These are phyloP conservation scores for Alcis repandata DNA, from an alignment of 2,888 invertebrate species.

Conservation along the genomic window DNA sequence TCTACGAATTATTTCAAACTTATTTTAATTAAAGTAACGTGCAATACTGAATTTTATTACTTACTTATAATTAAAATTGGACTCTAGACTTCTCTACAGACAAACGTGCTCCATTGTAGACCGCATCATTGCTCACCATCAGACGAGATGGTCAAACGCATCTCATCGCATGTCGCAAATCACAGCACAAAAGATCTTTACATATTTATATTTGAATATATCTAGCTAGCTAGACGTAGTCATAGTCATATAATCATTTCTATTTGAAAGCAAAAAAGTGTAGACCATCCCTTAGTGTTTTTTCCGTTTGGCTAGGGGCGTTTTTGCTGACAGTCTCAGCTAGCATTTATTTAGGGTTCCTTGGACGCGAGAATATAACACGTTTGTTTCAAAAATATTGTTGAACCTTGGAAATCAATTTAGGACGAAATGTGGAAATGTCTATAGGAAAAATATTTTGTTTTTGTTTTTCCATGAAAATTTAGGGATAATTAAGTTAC, in stretches of 20 bases:
- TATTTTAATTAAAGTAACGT: no score
- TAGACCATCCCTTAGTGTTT: conserved; percentile 25
- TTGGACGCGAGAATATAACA: conserved; percentile 30
- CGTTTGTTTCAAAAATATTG: conserved; percentile 30
- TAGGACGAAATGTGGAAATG: conserved; percentile 9
- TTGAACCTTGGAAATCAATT: conserved; percentile 9
- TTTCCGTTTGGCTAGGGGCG: conserved; percentile 23
- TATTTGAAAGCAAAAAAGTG: conserved; percentile 11
- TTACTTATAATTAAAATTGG: no score
- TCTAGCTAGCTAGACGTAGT: no score
- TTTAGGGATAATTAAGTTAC: conserved; percentile 12
- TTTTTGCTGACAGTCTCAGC: conserved; percentile 38
- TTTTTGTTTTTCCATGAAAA: not conserved
- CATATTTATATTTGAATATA: no score
- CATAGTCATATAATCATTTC: not conserved
- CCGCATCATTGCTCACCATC: no score
- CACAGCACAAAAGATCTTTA: no score
- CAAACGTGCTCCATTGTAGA: no score
- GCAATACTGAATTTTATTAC: no score
- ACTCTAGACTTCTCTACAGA: no score
- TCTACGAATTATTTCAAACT: no score
- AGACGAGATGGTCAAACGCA: no score
- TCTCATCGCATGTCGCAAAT: no score
- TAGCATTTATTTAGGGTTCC: conserved; percentile 44
- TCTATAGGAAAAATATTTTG: conserved; percentile 1